These are phyloP conservation scores for Lamellibrachia luymesi DNA, from an alignment of 1,140 invertebrate species.

Conservation along the genomic window DNA sequence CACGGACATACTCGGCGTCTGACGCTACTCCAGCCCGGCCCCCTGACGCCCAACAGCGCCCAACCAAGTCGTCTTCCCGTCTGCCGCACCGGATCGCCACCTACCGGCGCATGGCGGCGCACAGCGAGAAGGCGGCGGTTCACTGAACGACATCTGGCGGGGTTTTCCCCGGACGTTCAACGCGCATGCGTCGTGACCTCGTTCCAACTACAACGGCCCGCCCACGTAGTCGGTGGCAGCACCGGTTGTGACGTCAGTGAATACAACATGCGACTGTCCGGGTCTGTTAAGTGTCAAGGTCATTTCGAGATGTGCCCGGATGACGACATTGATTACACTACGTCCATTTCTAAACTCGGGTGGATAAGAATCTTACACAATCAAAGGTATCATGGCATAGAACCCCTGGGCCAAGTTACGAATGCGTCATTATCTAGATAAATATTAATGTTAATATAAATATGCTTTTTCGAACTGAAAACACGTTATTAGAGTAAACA, in stretches of 20 bases:
- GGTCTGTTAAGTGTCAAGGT: background rate
- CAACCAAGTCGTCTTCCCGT: background rate
- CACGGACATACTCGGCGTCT: background rate
- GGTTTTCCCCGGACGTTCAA: background rate
- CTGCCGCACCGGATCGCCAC: background rate
- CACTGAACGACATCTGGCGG: background rate
- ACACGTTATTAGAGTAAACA: background rate
- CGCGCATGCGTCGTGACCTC: background rate
- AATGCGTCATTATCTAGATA: background rate
- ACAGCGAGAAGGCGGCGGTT: background rate
- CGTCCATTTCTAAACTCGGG: background rate
- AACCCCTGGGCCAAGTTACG: background rate
- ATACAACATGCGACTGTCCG: background rate
- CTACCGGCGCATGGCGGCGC: conserved; percentile 1
- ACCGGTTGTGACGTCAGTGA: background rate
- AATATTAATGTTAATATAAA: background rate
- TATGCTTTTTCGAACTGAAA: background rate
- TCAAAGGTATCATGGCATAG: background rate
- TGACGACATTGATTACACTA: background rate
- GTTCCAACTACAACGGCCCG: background rate
- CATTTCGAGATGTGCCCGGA: background rate
- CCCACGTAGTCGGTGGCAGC: background rate
- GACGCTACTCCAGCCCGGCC: background rate
- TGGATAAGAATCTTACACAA: background rate
- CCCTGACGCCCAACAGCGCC: background rate